Base-by-base conservation (phyloP, 2,113 vertebrate genomes). In the Gasterosteus aculeatus region DNA sequence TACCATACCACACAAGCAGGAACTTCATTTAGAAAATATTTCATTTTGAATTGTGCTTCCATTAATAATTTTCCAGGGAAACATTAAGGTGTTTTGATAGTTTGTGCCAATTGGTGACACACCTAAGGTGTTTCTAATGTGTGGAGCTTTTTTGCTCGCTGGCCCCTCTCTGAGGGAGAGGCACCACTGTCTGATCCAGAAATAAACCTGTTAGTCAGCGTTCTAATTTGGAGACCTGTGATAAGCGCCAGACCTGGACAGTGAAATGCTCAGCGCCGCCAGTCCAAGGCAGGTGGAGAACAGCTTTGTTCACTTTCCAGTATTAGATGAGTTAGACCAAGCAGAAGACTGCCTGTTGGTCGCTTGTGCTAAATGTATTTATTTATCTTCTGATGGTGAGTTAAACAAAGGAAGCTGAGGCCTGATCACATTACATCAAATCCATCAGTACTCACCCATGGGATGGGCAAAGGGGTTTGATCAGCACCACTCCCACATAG, bases 141-240 rank as follows among this genome's bases (percentile, higher is more conserved):
- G 8, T 51, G 19, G 2, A 0, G 10, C 51, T 62, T 31, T 35
- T 12, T 12, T 42, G 12, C 18, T 35, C 14, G n/a, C 16, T 70
- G 9, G 44, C 9, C 41, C 41, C 41, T 39, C n/a, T 72, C 35
- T 49, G 16, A 44, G 10, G 2, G 42, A 53, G 61, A n/a, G n/a
- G 10, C 51, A 61, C 56, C 26, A 39, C 39, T 61, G 47, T 73
- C 64, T 62, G 62, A 61, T 79, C 82, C 80, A 75, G 78, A 86
- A 88, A 86, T 85, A 89, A 76, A 19, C 19, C 60, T 22, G 44
- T 66, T 77, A 65, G 72, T 87, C 83, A 86, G 49, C 41, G 68
- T 63, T 41, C 74, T 78, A 74, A 79, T 82, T 82, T 58, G 47
- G 75, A 74, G 60, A 49, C 2, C 60, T n/a, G 31, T 62, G 59